A percentile compares a stretch with the other conserved stretches of the same genome.
Evolutionary conservation across 2,888 invertebrate genomes (phyloP).

Genomic region (Pristionchus entomophagus): DNA sequence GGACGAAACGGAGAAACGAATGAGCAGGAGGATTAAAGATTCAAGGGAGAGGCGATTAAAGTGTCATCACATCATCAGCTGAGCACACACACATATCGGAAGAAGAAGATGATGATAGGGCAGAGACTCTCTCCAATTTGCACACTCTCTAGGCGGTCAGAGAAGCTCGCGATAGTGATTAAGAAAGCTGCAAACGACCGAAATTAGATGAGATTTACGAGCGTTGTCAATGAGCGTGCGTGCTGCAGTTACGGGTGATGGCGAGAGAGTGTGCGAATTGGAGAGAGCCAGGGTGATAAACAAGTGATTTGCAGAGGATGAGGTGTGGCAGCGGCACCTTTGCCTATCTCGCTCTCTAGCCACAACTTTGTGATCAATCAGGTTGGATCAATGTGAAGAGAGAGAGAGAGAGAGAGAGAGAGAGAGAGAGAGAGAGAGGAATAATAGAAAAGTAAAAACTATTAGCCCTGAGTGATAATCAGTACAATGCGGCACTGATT

Average conservation of each 20-base stretch:
- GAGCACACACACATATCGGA: not conserved
- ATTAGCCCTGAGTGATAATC: too few relatives aligned
- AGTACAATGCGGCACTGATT: too few relatives aligned
- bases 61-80: slow-evolving; percentile 2
- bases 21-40: slow-evolving; percentile 16
- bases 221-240: not conserved
- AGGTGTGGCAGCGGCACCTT: slow-evolving; percentile 22
- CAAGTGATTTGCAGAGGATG: not conserved
- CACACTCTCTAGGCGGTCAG: not conserved
- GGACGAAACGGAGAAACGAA: not conserved
- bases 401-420: too few relatives aligned
- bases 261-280: not conserved
- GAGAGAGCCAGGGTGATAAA: not conserved
- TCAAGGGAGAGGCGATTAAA: not conserved
- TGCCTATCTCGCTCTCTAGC: not conserved
- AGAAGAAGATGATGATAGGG: slow-evolving; percentile 1
- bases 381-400: not conserved
- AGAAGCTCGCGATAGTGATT: not conserved
- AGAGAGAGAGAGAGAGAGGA: too few relatives aligned
- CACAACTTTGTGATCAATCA: not conserved
- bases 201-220: slow-evolving; percentile 13
- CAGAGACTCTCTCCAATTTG: not conserved
- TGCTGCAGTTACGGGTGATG: not conserved
- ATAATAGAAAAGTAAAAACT: too few relatives aligned
- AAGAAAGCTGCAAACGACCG: not conserved